A percentile compares a stretch with the other conserved stretches of the same genome.
These are phyloP conservation scores for Scaptomyza caliginosa DNA, from an alignment of 2,888 invertebrate species.

Conservation along the genomic window DNA sequence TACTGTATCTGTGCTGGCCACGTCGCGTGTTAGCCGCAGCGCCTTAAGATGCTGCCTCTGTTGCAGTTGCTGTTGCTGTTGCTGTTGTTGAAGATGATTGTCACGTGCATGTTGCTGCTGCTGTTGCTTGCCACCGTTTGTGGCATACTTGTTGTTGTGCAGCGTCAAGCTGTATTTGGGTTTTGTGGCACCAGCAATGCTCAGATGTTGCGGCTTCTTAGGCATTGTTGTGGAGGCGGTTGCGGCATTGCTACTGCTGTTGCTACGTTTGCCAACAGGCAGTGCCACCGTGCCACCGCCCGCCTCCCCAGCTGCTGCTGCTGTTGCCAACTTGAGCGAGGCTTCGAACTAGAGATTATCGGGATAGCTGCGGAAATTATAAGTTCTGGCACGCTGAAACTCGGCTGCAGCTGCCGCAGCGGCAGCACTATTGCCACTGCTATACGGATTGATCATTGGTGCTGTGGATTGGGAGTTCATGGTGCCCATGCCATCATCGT, in stretches of 20 bases:
- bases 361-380: constrained; percentile 83
- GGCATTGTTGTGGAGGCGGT: constrained; percentile 71
- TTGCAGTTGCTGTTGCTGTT: constrained; percentile 62
- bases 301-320: constrained; percentile 22
- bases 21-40: constrained; percentile 65
- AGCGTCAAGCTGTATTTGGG: constrained; percentile 77
- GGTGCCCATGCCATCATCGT: constrained; percentile 82
- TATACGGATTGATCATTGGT: constrained; percentile 82
- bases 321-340: constrained; percentile 70
- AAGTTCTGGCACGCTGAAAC: constrained; percentile 83
- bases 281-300: constrained; percentile 31
- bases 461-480: constrained; percentile 83
- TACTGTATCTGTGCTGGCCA: constrained; percentile 21
- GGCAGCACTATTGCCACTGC: constrained; percentile 59
- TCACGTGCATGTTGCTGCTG: constrained; percentile 44
- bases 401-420: constrained; percentile 75
- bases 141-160: constrained; percentile 67
- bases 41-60: constrained; percentile 72
- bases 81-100: constrained; percentile 64
- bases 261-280: constrained; percentile 14
- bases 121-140: constrained; percentile 34
- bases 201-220: constrained; percentile 73
- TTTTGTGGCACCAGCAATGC: constrained; percentile 51
- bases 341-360: constrained; percentile 84
- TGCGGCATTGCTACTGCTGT: constrained; percentile 67